Base-by-base conservation (phyloP, 30 jellyfish, hydroid and myxozoan genomes). In the Mastigias papua region DNA sequence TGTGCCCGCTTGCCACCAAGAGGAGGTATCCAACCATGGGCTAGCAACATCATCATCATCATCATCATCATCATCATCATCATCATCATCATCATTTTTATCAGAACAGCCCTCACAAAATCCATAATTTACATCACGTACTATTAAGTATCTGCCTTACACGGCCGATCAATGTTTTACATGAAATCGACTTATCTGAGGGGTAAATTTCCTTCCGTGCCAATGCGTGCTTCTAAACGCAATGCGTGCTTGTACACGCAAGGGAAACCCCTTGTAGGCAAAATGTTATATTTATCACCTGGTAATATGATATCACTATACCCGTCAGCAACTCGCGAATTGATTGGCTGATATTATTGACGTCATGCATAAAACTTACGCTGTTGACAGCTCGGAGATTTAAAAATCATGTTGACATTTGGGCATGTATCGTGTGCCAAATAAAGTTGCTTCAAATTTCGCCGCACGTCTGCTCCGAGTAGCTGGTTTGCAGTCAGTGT, bases 381-480 rank as follows among this genome's bases (percentile, higher is more conserved):
- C 58, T 81, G 91, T 81, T 81, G 82, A 81, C 91, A 81, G 48
- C 30, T 51, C 34, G 42, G 68, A 65, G 23, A 69, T 62, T 31
- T 21, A n/a, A 82, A 37, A 82, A 68, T 34, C 69, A 69, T 67
- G 86, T 82, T 82, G 92, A 82, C 92, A 82, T 82, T 82, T 68
- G 86, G 57, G 28, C 72, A 4, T 48, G 17, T n/a, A 46, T n/a
- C 48, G 80, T 10, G 69, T 76, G 87, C 87, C 89, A 79, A 79
- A 79, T 64, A 64, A 79, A 58, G 20, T 79, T 54, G 69, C 61
- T n/a, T 35, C 28, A 25, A 50, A 17, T 22, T 33, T 74, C 31
- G 48, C 86, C 70, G 86, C 86, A 42, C 86, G 72, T 74, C 22
- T 11, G 20, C 21, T 25, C 35, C 75, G 65, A 25, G 29, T 17